A percentile compares a stretch with the other conserved stretches of the same genome.
These are phyloP conservation scores for Nymphalis urticae DNA, from an alignment of 2,888 invertebrate genomes.

Conservation along the genomic window DNA sequence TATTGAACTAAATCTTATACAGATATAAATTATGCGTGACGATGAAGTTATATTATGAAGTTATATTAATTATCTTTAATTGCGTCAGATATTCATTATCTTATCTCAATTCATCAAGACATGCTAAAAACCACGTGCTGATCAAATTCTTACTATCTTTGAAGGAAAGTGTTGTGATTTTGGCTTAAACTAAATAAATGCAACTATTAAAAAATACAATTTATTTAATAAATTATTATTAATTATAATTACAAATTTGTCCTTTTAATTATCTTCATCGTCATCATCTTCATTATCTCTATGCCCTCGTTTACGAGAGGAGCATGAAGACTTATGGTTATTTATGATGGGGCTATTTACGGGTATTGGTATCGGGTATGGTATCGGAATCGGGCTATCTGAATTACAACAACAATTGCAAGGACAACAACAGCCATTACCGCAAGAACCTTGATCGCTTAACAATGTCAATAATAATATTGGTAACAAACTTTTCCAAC, in stretches of 20 bases:
- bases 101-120: conserved; percentile 40
- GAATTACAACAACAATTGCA: conserved; percentile 39
- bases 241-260: conserved; percentile 6
- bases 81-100: conserved; percentile 41
- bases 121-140: conserved; percentile 30
- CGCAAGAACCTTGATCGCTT: conserved; percentile 43
- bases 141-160: background rate
- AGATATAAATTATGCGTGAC: conserved; percentile 23
- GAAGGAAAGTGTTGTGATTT: background rate
- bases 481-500: conserved; percentile 51
- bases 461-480: conserved; percentile 53
- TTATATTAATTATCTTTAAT: conserved; percentile 42
- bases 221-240: conserved; percentile 22
- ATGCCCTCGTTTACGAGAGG: conserved; percentile 33
- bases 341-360: conserved; percentile 50
- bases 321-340: conserved; percentile 31
- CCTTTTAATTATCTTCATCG: background rate
- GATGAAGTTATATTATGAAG: conserved; percentile 41
- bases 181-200: background rate
- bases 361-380: conserved; percentile 57
- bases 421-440: conserved; percentile 44
- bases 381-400: conserved; percentile 47
- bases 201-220: conserved; percentile 2
- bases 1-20: conserved; percentile 17
- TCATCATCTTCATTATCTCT: conserved; percentile 29